Base-by-base conservation (phyloP, 2,888 invertebrate genomes). In the Trypoxylon attenuatum region DNA sequence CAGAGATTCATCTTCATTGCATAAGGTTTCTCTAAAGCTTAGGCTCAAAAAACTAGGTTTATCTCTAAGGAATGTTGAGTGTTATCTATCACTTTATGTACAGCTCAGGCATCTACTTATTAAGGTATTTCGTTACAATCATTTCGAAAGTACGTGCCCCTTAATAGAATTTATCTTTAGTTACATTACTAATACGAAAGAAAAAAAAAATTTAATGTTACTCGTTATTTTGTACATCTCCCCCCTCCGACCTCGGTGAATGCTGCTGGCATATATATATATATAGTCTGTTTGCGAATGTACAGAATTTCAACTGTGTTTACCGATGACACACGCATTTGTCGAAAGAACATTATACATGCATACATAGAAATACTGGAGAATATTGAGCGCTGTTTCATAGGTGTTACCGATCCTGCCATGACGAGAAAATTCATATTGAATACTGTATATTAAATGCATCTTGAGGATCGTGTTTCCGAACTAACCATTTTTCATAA, bases 401-500 rank as follows among this genome's bases (percentile, higher is more conserved):
- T 23, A 56, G 41, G 16, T 23, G 46, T 67, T 64, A 21, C 23
- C 33, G 50, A 56, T 52, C 58, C 64, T 64, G 51, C 61, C 71
- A 57, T 72, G 59, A 66, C 56, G 56, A 46, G 38, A 64, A 39
- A 46, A 8, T 33, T 68, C 25, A 22, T 61, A 65, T 25, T 23
- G 27, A 42, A 61, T 53, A 41, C 46, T 69, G 52, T 68, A 56
- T 42, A 54, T 60, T 64, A 46, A 43, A 61, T 10, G 23, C 25
- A 23, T 18, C 55, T 42, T 47, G 45, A 58, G 55, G 25, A 23
- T 57, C 8, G 41, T 45, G 33, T 39, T 55, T 53, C 47, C 39
- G 49, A 67, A 54, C 43, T 59, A 67, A 67, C 55, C 54, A 67
- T 45, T 58, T 58, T 29, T 53, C 50, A 45, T 46, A 18, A 50